A percentile compares a stretch with the other conserved stretches of the same genome.
These are phyloP conservation scores for Caenorhabditis sp. DNA, from an alignment of 2,888 invertebrate species.

Conservation along the genomic window DNA sequence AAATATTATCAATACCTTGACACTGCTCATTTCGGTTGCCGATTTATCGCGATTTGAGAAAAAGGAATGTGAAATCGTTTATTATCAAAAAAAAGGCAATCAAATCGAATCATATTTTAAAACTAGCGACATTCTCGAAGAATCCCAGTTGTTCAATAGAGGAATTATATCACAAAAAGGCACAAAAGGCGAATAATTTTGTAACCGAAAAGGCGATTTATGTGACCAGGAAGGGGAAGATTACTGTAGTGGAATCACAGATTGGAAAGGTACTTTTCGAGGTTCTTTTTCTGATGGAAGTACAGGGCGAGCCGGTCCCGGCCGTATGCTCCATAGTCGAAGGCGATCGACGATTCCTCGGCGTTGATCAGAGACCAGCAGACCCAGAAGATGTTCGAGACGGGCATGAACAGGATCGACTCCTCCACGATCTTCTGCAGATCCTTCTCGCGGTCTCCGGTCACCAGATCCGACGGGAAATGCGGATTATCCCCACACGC, in stretches of 20 bases:
- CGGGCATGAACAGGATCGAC: slow-evolving; percentile 67
- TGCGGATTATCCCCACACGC: slow-evolving; percentile 57
- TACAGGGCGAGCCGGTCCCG: slow-evolving; percentile 69
- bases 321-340: slow-evolving; percentile 65
- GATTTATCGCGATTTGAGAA: no score
- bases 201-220: not conserved
- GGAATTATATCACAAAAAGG: slow-evolving; percentile 30
- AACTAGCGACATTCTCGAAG: not conserved
- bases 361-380: slow-evolving; percentile 70
- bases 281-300: slow-evolving; percentile 61
- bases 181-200: not conserved
- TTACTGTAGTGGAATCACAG: slow-evolving; percentile 15
- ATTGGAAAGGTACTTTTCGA: slow-evolving; percentile 58
- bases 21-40: no score
- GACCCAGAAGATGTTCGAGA: slow-evolving; percentile 69
- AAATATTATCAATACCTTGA: no score
- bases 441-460: slow-evolving; percentile 62
- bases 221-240: not conserved
- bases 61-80: slow-evolving; percentile 14
- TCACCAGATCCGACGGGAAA: slow-evolving; percentile 66
- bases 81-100: not conserved
- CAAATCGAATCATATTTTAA: not conserved
- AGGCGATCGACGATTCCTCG: slow-evolving; percentile 64
- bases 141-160: not conserved
- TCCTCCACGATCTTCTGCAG: slow-evolving; percentile 59